Evolutionary conservation across 2,888 invertebrate species (phyloP).

Genomic region (Patella pellucida): DNA sequence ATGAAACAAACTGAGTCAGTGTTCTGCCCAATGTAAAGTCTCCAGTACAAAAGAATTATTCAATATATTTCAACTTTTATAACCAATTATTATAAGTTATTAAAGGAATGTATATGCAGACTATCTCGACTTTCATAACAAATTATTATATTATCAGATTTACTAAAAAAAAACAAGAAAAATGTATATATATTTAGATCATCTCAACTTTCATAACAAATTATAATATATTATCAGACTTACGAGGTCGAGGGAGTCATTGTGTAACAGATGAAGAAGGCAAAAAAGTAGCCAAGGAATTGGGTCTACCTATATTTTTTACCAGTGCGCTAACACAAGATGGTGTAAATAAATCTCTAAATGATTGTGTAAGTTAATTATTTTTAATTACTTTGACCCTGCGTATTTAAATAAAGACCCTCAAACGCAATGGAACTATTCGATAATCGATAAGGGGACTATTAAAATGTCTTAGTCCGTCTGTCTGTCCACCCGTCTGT

Average conservation of each 20-base stretch:
- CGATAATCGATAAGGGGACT: too few relatives aligned
- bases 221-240: constrained; percentile 29
- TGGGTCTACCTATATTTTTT: constrained; percentile 48
- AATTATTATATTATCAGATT: not conserved
- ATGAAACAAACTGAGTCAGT: too few relatives aligned
- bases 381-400: too few relatives aligned
- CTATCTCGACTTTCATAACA: not conserved
- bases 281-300: constrained; percentile 40
- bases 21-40: too few relatives aligned
- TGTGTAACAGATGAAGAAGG: constrained; percentile 42
- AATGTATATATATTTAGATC: too few relatives aligned
- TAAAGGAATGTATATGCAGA: not conserved
- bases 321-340: constrained; percentile 56
- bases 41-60: too few relatives aligned
- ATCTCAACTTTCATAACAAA: not conserved
- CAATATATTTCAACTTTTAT: too few relatives aligned
- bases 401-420: too few relatives aligned
- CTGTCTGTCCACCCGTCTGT: too few relatives aligned
- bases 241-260: constrained; percentile 6
- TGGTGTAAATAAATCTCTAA: constrained; percentile 55
- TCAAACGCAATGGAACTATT: too few relatives aligned
- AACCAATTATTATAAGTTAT: not conserved
- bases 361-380: constrained; percentile 51
- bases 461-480: too few relatives aligned
- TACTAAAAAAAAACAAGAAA: not conserved